Percentiles rank a stretch among this genome's conserved stretches.
Evolutionary conservation across 2,888 invertebrate species (phyloP).

Genomic region (Incurvaria masculella): DNA sequence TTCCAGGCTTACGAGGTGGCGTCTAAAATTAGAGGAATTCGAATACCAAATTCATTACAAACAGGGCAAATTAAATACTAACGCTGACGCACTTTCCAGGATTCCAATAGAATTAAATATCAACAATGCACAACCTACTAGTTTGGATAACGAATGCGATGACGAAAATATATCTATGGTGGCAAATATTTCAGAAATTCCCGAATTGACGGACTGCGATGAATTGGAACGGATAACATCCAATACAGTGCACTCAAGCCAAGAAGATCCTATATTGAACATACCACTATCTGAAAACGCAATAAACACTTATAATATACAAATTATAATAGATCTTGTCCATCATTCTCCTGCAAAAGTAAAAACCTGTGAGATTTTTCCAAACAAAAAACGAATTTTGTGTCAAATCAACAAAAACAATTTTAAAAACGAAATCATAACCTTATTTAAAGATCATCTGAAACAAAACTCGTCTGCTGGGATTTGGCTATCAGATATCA

Average conservation of each 20-base stretch:
- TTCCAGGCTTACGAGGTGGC: slow-evolving; percentile 21
- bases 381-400: too few species aligned
- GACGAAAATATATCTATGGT: too few species aligned
- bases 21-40: slow-evolving; percentile 21
- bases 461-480: neutral
- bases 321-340: too few species aligned
- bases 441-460: neutral
- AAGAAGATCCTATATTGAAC: too few species aligned
- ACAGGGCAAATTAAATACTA: slow-evolving; percentile 13
- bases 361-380: too few species aligned
- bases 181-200: neutral
- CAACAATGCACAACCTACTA: too few species aligned
- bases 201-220: neutral
- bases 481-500: neutral
- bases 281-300: too few species aligned
- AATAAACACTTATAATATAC: too few species aligned
- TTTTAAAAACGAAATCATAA: neutral
- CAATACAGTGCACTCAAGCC: too few species aligned
- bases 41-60: slow-evolving; percentile 19
- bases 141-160: too few species aligned
- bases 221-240: too few species aligned
- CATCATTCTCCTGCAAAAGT: too few species aligned
- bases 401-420: neutral
- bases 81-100: slow-evolving; percentile 13
- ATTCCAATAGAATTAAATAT: slow-evolving; percentile 4